phyloP scores from a whole-genome alignment of 2,797 vertebrate genomes.

The Hipposideros larvatus region DNA sequence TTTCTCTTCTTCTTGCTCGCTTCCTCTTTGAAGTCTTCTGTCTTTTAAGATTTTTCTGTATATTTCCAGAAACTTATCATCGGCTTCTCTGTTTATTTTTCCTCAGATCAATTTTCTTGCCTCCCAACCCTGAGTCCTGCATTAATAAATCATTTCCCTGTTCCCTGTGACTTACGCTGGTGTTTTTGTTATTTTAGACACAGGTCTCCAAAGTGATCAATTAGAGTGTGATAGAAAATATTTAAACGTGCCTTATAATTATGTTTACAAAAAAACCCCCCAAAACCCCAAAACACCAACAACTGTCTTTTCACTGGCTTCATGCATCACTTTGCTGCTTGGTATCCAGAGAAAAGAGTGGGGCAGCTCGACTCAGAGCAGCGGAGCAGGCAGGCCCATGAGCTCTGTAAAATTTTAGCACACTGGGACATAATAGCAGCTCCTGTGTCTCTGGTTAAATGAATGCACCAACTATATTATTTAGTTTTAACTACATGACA shows the following conservation, averaged over 20 bases:
- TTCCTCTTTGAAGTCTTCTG: background rate
- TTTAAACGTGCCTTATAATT: background rate
- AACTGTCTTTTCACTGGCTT: background rate
- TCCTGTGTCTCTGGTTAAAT: background rate
- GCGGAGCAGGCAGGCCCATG: background rate
- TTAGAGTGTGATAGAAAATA: background rate
- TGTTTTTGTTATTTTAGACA: background rate
- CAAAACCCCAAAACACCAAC: background rate
- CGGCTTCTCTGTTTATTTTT: background rate
- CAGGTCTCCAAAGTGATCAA: background rate
- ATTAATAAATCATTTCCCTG: background rate
- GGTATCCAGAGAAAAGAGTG: background rate
- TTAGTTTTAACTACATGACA: background rate
- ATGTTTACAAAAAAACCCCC: background rate
- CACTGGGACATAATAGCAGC: too few relatives aligned
- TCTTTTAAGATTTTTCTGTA: background rate
- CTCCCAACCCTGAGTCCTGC: background rate
- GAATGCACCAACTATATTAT: background rate
- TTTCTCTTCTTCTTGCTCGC: background rate
- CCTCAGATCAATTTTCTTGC: background rate
- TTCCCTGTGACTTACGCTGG: background rate
- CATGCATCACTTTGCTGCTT: background rate
- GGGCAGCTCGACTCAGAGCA: too few relatives aligned
- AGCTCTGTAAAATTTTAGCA: background rate
- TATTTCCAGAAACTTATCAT: background rate